A percentile compares a stretch with the other conserved stretches of the same genome.
Evolutionary conservation across 2,113 vertebrate species (phyloP).

Genomic region (Perca fluviatilis): DNA sequence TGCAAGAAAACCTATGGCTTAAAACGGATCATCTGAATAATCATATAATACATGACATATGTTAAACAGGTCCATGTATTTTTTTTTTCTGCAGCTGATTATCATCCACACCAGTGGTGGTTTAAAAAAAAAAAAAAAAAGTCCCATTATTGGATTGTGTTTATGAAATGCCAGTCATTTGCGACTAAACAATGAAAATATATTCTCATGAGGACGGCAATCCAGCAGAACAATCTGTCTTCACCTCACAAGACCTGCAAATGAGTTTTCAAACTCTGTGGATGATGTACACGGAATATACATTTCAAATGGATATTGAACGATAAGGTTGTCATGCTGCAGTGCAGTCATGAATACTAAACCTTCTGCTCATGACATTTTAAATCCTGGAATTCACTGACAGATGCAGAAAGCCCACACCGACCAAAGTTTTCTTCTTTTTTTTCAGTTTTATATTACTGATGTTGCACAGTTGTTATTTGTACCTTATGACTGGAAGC

Average conservation of each 20-base stretch:
- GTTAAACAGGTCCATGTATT: constrained; percentile 17
- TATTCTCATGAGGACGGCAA: background rate
- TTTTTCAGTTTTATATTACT: background rate
- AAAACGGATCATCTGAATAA: constrained; percentile 43
- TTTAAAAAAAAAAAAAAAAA: background rate
- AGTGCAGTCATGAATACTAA: background rate
- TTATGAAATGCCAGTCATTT: constrained; percentile 19
- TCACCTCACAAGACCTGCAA: background rate
- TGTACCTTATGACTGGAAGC: background rate
- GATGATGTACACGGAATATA: constrained; percentile 5
- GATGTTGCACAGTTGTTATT: background rate
- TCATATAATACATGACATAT: constrained; percentile 30
- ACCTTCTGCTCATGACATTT: background rate
- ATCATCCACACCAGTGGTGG: background rate
- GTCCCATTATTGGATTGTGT: constrained; percentile 17
- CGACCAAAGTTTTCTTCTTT: background rate
- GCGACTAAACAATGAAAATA: background rate
- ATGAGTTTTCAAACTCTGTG: background rate
- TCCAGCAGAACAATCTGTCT: constrained; percentile 2
- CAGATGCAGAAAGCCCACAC: background rate
- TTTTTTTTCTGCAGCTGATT: background rate
- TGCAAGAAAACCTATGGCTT: constrained; percentile 35
- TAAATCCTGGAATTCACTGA: background rate
- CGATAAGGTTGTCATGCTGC: background rate
- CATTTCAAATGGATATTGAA: background rate